These are phyloP conservation scores for Spisula subtruncata DNA, from an alignment of 2,888 invertebrate species.

Conservation along the genomic window DNA sequence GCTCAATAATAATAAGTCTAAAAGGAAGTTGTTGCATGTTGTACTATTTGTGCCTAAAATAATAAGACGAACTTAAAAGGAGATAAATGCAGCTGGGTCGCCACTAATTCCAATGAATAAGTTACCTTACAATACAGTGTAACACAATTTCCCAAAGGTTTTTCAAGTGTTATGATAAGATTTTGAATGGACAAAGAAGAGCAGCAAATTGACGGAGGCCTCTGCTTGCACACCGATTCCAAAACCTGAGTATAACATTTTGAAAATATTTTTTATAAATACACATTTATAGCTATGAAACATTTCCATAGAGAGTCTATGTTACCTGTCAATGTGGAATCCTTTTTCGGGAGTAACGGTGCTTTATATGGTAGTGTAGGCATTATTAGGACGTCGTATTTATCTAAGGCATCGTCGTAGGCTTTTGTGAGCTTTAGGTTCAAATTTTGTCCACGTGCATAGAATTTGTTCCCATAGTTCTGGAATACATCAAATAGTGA, in stretches of 20 bases:
- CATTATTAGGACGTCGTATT: slow-evolving; percentile 81
- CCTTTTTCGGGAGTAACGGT: slow-evolving; percentile 62
- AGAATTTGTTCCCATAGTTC: slow-evolving; percentile 74
- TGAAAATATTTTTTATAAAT: background rate
- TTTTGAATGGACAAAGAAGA: no score
- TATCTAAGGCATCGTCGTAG: slow-evolving; percentile 76
- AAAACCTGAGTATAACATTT: background rate
- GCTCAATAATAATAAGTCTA: no score
- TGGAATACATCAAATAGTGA: slow-evolving; percentile 20
- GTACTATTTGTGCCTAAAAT: no score
- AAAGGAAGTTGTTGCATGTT: no score
- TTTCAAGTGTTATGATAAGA: no score
- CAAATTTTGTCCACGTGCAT: slow-evolving; percentile 76
- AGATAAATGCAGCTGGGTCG: no score
- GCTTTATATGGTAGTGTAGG: slow-evolving; percentile 79
- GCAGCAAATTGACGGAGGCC: no score
- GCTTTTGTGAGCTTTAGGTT: slow-evolving; percentile 66
- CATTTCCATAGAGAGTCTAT: background rate
- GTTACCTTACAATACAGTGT: no score
- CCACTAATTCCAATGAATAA: no score
- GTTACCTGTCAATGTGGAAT: slow-evolving; percentile 50
- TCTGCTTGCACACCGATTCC: no score
- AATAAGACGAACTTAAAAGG: no score
- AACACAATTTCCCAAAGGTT: no score
- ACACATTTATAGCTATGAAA: background rate